These are phyloP conservation scores for Cephus pulcher DNA, from an alignment of 2,888 invertebrate species.

Conservation along the genomic window DNA sequence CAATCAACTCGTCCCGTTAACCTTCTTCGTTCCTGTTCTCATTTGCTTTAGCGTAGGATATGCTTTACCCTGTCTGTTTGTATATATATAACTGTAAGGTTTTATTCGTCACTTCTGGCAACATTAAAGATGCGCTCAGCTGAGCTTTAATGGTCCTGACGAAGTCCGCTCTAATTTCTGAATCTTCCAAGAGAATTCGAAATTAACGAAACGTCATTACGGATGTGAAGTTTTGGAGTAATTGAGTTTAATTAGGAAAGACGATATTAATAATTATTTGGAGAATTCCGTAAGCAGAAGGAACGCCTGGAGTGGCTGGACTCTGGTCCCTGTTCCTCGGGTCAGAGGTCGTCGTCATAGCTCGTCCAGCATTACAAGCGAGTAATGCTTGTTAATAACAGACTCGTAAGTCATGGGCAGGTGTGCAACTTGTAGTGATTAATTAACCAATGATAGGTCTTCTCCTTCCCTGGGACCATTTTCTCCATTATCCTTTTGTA, in stretches of 20 bases:
- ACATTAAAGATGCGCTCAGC: not conserved
- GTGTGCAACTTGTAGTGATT: conserved; percentile 46
- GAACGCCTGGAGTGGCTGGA: not conserved
- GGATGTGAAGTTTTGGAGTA: not conserved
- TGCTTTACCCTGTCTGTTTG: not conserved
- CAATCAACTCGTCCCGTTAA: not conserved
- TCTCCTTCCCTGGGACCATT: conserved; percentile 7
- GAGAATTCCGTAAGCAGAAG: not conserved
- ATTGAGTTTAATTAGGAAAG: not conserved
- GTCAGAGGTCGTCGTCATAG: not conserved
- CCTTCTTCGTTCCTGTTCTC: not conserved
- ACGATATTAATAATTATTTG: not conserved
- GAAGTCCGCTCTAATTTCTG: not conserved
- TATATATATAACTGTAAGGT: not conserved
- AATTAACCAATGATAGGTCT: conserved; percentile 51
- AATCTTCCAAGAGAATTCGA: not conserved
- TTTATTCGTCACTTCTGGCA: not conserved
- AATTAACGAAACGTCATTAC: not conserved
- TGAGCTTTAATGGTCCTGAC: not conserved
- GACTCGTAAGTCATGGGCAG: conserved; percentile 43
- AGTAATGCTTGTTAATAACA: conserved; percentile 52
- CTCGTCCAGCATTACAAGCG: conserved; percentile 8
- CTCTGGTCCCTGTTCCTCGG: not conserved
- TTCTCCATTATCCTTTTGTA: not conserved
- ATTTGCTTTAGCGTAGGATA: not conserved